Base-by-base conservation (phyloP, 64 coral and sea anemone species). In the Platygyra sinensis region DNA sequence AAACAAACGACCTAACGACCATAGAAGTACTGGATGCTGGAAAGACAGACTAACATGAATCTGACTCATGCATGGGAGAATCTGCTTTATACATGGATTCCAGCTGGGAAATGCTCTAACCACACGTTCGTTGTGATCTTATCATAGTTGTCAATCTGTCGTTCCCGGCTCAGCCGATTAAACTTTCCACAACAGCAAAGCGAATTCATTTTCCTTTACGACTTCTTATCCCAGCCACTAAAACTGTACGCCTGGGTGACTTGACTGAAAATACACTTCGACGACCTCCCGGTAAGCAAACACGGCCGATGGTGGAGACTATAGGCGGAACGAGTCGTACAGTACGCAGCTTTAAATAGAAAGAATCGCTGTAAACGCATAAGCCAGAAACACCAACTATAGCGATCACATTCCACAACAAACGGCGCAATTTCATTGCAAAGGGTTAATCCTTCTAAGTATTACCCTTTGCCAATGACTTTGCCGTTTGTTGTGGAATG, bases 351-450 rank as follows among this genome's bases (percentile, higher is more conserved):
- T 6, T 83, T 75, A 61, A 91, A 91, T 15, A 90, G 42, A 8
- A 90, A 73, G 36, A n/a, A 91, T 91, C 39, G 89, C 89, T 2
- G 65, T 17, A 64, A 84, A 72, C 19, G 89, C 89, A 83, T 84
- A 14, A 38, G 20, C 33, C 12, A 84, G 25, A 74, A 84, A 84
- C 11, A 83, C 22, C 15, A 91, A 0, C n/a, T 63, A 91, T 84
- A n/a, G 50, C 25, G 2, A 84, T 31, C 5, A 91, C 49, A 39
- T 83, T 74, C 15, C 64, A 33, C 54, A 91, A 36, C 55, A 91
- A 46, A 16, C 61, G 1, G 18, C 49, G 46, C n/a, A 32, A 91
- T 18, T 80, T 91, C 89, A 13, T 84, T 62, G 22, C 71, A 75
- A 25, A 25, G 32, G 88, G 88, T 18, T n/a, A n/a, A n/a, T n/a